These are phyloP conservation scores for Toxotes lorentzi DNA, from an alignment of 2,797 vertebrate species.

Conservation along the genomic window DNA sequence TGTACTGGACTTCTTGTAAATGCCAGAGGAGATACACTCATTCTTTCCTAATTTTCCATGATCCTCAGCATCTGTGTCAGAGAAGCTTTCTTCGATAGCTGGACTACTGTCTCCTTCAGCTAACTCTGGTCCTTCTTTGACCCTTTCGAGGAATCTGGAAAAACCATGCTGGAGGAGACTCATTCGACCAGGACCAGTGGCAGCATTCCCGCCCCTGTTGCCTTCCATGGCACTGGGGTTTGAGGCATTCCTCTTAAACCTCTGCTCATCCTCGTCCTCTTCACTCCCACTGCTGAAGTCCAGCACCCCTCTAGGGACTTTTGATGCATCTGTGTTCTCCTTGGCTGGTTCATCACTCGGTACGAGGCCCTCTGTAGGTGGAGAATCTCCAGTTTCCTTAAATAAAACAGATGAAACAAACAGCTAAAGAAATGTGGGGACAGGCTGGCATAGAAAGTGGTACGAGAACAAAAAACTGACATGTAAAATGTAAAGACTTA, in stretches of 20 bases:
- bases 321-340: conserved; percentile 28
- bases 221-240: conserved; percentile 55
- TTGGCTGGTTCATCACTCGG: conserved; percentile 25
- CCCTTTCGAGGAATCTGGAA: conserved; percentile 83
- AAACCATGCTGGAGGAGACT: conserved; percentile 89
- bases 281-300: conserved; percentile 91
- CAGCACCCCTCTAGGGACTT: conserved; percentile 49
- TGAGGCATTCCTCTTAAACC: conserved; percentile 57
- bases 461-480: neutral
- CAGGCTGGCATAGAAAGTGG: neutral
- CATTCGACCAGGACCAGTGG: conserved; percentile 70
- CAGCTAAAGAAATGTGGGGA: conserved; percentile 6
- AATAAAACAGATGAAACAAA: conserved; percentile 43
- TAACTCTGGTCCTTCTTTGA: conserved; percentile 46
- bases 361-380: conserved; percentile 4
- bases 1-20: conserved; percentile 22
- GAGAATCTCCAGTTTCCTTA: conserved; percentile 48
- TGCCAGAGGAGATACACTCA: conserved; percentile 19
- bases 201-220: conserved; percentile 29
- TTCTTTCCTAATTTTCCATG: conserved; percentile 27
- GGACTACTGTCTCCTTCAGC: conserved; percentile 46
- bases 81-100: conserved; percentile 59
- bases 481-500: neutral
- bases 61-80: conserved; percentile 63
- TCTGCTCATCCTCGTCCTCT: conserved; percentile 84